Conservation (phyloP, 2,113 vertebrate genomes). For the Apteryx owenii region DNA sequence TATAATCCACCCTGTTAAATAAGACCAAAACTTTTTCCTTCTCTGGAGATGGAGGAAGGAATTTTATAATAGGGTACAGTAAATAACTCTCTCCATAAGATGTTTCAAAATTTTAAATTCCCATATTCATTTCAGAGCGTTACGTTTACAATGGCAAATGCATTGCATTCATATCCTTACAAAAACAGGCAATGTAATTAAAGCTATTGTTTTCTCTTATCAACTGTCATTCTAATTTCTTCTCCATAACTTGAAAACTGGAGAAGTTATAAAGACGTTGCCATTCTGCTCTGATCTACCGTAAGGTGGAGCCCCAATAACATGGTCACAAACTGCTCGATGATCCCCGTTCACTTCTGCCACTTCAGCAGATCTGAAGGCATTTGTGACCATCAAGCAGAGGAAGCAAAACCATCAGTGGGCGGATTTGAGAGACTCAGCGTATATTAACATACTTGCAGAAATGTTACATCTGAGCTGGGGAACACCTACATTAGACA, state of each 20-base stretch:
- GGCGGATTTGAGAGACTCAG: constrained; percentile 17
- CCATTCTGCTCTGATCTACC: background rate
- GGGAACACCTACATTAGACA: background rate
- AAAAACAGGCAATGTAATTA: background rate
- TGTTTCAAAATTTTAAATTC: background rate
- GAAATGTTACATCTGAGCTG: constrained; percentile 15
- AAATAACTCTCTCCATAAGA: background rate
- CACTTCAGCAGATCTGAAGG: background rate
- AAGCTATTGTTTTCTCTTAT: background rate
- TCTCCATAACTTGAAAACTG: background rate
- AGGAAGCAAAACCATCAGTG: background rate
- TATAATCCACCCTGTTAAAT: background rate
- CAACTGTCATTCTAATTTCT: background rate
- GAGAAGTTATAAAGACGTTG: background rate
- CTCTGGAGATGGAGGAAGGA: background rate
- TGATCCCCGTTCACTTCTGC: background rate
- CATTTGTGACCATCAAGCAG: background rate
- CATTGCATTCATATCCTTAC: background rate
- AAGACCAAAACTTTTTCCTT: background rate
- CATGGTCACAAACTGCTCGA: background rate
- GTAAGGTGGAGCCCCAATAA: background rate
- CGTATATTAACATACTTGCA: background rate
- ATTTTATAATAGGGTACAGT: background rate
- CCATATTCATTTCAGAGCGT: background rate
- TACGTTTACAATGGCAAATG: background rate